A percentile compares a stretch with the other conserved stretches of the same genome.
These are phyloP conservation scores for Euphydryas editha DNA, from an alignment of 2,888 invertebrate genomes.

Conservation along the genomic window DNA sequence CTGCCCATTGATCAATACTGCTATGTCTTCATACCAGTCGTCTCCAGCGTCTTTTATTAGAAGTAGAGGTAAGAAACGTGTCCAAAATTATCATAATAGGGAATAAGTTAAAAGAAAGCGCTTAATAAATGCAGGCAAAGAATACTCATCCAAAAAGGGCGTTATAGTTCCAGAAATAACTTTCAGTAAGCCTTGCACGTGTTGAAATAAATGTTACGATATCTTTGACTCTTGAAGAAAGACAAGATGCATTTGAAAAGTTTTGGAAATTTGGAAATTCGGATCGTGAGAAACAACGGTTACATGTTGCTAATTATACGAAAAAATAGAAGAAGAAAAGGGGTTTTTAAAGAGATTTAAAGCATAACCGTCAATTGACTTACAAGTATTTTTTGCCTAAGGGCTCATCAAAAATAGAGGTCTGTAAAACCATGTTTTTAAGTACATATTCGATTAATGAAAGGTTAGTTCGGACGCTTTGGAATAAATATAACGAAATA, in stretches of 20 bases:
- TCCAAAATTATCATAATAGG: neutral
- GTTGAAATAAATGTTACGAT: constrained; percentile 5
- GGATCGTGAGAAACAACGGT: constrained; percentile 24
- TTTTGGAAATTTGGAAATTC: constrained; percentile 21
- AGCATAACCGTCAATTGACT: constrained; percentile 22
- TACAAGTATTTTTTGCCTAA: constrained; percentile 29
- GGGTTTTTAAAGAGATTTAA: constrained; percentile 14
- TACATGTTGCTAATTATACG: constrained; percentile 8
- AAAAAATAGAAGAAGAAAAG: constrained; percentile 8
- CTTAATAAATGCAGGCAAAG: neutral
- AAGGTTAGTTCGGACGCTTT: constrained; percentile 13
- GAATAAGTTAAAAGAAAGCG: neutral
- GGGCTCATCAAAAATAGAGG: constrained; percentile 12
- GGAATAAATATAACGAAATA: constrained; percentile 19
- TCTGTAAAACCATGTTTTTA: constrained; percentile 31
- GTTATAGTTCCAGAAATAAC: neutral
- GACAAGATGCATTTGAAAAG: constrained; percentile 9
- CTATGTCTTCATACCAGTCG: neutral
- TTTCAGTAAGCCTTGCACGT: neutral
- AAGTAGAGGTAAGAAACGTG: neutral
- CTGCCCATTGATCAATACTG: constrained; percentile 4
- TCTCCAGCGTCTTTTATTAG: constrained; percentile 1
- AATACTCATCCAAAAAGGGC: neutral
- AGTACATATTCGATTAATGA: constrained; percentile 20
- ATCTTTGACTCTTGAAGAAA: constrained; percentile 9